phyloP scores from a whole-genome alignment of 37 sponge, comb jelly and placozoan genomes.

The Bolinopsis microptera region DNA sequence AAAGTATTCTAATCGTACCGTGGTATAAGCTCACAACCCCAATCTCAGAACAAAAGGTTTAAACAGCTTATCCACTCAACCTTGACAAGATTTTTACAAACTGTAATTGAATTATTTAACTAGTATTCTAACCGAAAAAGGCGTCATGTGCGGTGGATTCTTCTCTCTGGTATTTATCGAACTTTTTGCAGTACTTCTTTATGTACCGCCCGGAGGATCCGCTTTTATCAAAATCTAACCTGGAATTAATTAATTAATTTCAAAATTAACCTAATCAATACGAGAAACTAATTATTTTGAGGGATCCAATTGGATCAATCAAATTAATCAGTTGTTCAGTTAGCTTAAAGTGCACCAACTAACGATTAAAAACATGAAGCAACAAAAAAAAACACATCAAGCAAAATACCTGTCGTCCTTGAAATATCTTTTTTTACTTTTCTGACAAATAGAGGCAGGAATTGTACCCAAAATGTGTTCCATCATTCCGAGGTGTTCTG shows the following conservation, averaged over 20 bases:
- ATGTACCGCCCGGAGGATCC: slow-evolving; percentile 60
- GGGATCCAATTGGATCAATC: no score
- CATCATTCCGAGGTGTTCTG: slow-evolving; percentile 98
- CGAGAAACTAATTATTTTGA: background rate
- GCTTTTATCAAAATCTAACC: slow-evolving; percentile 2
- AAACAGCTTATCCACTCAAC: no score
- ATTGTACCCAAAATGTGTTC: slow-evolving; percentile 89
- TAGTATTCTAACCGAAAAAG: slow-evolving; percentile 29
- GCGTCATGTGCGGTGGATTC: background rate
- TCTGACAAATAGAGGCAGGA: slow-evolving; percentile 75
- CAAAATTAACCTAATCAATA: no score
- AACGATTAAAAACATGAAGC: no score
- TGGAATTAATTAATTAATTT: background rate
- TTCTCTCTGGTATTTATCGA: background rate
- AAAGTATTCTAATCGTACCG: no score
- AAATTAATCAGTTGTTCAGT: no score
- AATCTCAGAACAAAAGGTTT: no score
- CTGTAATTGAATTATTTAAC: no score
- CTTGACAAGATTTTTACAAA: no score
- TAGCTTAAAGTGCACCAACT: no score
- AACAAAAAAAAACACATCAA: no score
- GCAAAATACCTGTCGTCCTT: slow-evolving; percentile 21
- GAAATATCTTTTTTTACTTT: slow-evolving; percentile 68
- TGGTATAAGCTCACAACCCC: no score
- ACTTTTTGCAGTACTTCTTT: slow-evolving; percentile 51